Base-by-base conservation (phyloP, 2,797 vertebrate species). In the Hydrocynus forskahlii region DNA sequence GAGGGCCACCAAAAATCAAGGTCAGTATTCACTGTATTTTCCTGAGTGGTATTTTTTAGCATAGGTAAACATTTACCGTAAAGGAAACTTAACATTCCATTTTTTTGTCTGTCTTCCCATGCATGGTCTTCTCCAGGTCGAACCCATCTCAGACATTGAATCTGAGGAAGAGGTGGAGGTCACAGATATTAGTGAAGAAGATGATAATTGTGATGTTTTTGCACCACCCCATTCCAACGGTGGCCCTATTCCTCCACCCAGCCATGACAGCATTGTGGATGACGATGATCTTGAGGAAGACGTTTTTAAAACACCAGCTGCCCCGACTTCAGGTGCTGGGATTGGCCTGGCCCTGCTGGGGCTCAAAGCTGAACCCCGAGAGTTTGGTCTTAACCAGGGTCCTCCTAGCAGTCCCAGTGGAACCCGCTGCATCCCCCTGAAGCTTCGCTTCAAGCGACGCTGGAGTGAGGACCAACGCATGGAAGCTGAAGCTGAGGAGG, bases 391-490 rank as follows among this genome's bases (percentile, higher is more conserved):
- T 73, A 67, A 38, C 12, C 80, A 59, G 29, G 71, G 75, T 0
- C 25, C 91, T 14, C 92, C 92, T 83, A 81, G 91, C 89, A 93
- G 93, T 85, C 93, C 93, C 14, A 91, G 93, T 0, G 92, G 91
- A 77, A 92, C 93, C 0, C 93, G 90, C 60, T 96, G 96, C 90
- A 97, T 97, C 91, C 97, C 97, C 0, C 94, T 97, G 23, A 98
- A 98, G 21, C 92, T 97, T 63, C 96, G 97, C 74, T 98, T 98
- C 89, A 98, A 98, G 72, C 94, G 96, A n/a, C 96, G 96, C 89
- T 97, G 97, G 96, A 97, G 96, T 52, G 95, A 97, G 86, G 96
- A 97, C 91, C 96, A 97, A 91, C 94, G 95, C 74, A 92, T 96
- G 90, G 96, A 97, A 89, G 96, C 95, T 0, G 93, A 95, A 5